A percentile compares a stretch with the other conserved stretches of the same genome.
These are phyloP conservation scores for Drosophila cognata DNA, from an alignment of 2,888 invertebrate species.

Conservation along the genomic window DNA sequence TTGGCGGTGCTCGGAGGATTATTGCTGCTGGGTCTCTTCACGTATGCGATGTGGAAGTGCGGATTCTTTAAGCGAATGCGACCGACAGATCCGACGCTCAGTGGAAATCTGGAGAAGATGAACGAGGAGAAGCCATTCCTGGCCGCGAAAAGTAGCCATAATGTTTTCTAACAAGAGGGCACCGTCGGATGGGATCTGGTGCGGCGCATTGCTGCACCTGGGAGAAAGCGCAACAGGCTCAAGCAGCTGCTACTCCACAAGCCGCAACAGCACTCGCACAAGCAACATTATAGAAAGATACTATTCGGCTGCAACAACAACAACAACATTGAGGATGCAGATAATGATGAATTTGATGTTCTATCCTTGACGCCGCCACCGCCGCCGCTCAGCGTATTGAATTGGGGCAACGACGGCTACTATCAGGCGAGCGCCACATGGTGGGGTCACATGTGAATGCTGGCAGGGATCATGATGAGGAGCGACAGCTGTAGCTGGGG, in stretches of 20 bases:
- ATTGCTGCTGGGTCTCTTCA: slow-evolving; percentile 91
- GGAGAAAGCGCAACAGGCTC: slow-evolving; percentile 57
- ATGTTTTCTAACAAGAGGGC: slow-evolving; percentile 84
- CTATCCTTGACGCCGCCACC: slow-evolving; percentile 67
- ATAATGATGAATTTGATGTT: slow-evolving; percentile 58
- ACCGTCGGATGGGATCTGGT: slow-evolving; percentile 83
- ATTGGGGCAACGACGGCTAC: slow-evolving; percentile 71
- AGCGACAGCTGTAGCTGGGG: neutral
- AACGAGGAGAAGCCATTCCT: slow-evolving; percentile 89
- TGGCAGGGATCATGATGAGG: neutral
- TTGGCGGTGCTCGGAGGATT: slow-evolving; percentile 94
- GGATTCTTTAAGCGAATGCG: slow-evolving; percentile 95
- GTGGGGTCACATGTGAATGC: slow-evolving; percentile 70
- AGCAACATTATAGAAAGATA: slow-evolving; percentile 23
- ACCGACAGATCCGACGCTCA: slow-evolving; percentile 92
- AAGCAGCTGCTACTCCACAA: slow-evolving; percentile 37
- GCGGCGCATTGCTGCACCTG: slow-evolving; percentile 66
- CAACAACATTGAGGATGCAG: slow-evolving; percentile 42
- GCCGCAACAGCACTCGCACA: slow-evolving; percentile 16
- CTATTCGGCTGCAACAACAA: slow-evolving; percentile 33
- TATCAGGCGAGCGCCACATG: slow-evolving; percentile 66
- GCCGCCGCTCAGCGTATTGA: slow-evolving; percentile 65
- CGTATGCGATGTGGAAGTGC: slow-evolving; percentile 93
- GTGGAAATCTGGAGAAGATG: slow-evolving; percentile 92
- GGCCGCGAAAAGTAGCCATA: slow-evolving; percentile 72